phyloP scores from a whole-genome alignment of 1,140 invertebrate species.

The Stenopsyche tienmushanensis region DNA sequence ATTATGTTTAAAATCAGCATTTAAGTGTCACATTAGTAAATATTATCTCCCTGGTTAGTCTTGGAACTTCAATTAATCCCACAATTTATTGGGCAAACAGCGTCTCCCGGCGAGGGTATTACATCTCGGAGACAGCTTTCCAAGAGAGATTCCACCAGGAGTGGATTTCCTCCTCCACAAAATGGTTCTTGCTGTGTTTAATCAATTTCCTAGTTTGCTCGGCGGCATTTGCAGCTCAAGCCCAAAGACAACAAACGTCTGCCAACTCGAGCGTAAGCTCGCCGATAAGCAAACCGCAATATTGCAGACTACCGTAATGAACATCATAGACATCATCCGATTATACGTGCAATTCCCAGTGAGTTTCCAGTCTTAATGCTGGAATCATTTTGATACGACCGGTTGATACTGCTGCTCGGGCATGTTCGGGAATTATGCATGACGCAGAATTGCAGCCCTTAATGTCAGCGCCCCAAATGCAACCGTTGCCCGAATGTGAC shows the following conservation, averaged over 20 bases:
- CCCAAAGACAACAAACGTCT: neutral
- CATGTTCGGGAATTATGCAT: no score
- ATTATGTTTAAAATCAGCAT: no score
- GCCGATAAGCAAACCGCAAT: neutral
- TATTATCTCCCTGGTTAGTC: neutral
- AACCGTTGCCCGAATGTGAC: no score
- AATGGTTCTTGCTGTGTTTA: neutral
- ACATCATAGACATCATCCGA: no score
- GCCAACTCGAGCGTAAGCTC: neutral
- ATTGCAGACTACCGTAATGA: no score
- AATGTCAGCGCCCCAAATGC: no score
- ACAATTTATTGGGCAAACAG: neutral
- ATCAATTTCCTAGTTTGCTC: neutral
- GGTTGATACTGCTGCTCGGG: no score
- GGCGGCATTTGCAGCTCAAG: neutral
- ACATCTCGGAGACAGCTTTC: neutral
- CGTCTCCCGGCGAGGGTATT: neutral
- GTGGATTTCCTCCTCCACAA: neutral
- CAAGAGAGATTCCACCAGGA: neutral
- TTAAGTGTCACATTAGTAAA: no score
- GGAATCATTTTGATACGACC: no score
- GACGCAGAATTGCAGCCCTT: no score
- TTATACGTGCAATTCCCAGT: no score
- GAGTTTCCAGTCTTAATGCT: no score
- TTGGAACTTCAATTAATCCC: neutral